Base-by-base conservation (phyloP, 2,797 vertebrate species). In the Tragopan temminckii region DNA sequence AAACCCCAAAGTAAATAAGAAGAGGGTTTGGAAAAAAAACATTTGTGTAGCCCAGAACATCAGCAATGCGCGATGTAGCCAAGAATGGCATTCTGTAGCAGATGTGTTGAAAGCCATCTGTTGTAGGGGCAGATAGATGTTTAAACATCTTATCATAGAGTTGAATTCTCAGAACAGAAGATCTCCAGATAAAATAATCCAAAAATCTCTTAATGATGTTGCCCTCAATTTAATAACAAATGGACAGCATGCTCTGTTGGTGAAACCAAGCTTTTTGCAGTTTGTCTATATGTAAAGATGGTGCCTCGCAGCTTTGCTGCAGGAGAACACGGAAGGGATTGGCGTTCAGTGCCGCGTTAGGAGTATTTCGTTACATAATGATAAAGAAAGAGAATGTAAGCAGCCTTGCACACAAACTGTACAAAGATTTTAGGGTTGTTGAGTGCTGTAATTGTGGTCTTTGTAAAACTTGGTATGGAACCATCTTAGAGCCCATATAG, bases 171-270 rank as follows among this genome's bases (percentile, higher is more conserved):
- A 68, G 50, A 57, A n/a, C 38, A 89, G 76, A 75, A 74, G 75
- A 68, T 87, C 80, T 94, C 57, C 81, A 93, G 76, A 94, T 93
- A 91, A 89, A 92, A 64, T 38, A 87, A 80, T 46, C 2, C 6
- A 6, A 20, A 55, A 59, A 13, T 63, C 33, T 80, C 62, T 50
- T 45, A 67, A 59, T 75, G 72, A 24, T 76, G 50, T 86, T 93
- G 72, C 76, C 86, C 79, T 95, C 50, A 20, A 14, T 80, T 53
- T 82, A 94, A 78, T 93, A 82, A 64, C 19, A 29, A 84, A 78
- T 40, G 81, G 85, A 72, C 21, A 93, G 95, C 88, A 85, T 64
- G 38, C 90, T 82, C 93, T 91, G 85, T 92, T 59, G 90, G 87
- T 76, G 72, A 91, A 94, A 85, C 38, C 72, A 90, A 71, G 76